phyloP scores from a whole-genome alignment of 2,113 vertebrate species.

The Sylvia atricapilla region DNA sequence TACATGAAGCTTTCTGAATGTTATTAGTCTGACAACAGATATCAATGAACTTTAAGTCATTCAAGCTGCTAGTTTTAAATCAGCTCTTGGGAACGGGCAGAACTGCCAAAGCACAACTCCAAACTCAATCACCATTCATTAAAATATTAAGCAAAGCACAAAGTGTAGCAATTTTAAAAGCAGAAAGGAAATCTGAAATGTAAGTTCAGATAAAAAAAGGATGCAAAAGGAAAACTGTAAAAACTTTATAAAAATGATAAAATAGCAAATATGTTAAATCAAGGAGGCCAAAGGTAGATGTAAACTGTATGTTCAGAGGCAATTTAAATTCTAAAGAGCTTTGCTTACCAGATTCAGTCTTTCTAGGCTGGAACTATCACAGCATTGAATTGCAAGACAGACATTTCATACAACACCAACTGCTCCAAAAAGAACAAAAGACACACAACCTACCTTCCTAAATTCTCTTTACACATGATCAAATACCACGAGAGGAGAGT shows the following conservation, averaged over 20 bases:
- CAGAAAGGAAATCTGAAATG: neutral
- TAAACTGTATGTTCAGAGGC: neutral
- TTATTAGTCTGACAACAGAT: conserved; percentile 8
- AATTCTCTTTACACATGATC: neutral
- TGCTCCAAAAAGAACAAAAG: neutral
- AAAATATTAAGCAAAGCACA: neutral
- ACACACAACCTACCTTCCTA: neutral
- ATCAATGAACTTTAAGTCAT: conserved; percentile 43
- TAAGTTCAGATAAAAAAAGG: neutral
- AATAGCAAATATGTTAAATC: neutral
- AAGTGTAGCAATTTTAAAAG: neutral
- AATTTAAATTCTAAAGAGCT: neutral
- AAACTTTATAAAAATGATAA: neutral
- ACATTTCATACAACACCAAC: neutral
- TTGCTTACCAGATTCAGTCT: neutral
- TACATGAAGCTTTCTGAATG: neutral
- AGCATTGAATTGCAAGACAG: neutral
- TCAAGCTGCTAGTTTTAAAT: neutral
- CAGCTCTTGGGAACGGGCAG: conserved; percentile 7
- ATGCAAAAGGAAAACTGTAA: neutral
- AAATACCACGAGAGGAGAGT: neutral
- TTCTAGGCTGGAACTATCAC: neutral
- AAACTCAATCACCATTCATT: neutral
- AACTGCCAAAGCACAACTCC: neutral
- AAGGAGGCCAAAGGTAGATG: neutral